Conservation (phyloP, 1,140 invertebrate species). For the Delia radicum region DNA sequence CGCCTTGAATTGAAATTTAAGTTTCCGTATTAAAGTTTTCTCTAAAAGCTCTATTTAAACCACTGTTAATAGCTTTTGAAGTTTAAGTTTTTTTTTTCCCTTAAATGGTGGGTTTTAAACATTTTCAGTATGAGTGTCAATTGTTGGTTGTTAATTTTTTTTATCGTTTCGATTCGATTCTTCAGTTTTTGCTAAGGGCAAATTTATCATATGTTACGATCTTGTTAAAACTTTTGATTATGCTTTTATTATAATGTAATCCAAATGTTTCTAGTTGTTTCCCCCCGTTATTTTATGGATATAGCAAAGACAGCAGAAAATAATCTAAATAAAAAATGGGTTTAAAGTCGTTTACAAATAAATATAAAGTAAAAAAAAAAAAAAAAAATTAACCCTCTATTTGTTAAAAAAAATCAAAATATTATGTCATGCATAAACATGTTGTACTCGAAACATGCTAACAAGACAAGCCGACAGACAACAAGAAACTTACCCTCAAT, state of each 20-base stretch:
- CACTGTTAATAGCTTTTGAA: background rate
- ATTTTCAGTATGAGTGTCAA: background rate
- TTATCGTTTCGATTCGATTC: background rate
- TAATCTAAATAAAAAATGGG: background rate
- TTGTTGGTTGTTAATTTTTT: slow-evolving; percentile 14
- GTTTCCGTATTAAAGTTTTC: too few relatives aligned
- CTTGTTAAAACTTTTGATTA: slow-evolving; percentile 19
- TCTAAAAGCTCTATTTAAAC: too few relatives aligned
- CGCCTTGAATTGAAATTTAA: too few relatives aligned
- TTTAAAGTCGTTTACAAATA: background rate
- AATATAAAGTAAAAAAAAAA: background rate
- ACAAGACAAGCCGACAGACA: background rate
- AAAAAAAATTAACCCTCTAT: slow-evolving; percentile 10
- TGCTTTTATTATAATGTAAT: slow-evolving; percentile 20
- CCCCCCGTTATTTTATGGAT: background rate
- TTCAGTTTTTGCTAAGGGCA: background rate
- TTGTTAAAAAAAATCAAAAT: slow-evolving; percentile 6
- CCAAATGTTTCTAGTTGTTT: background rate
- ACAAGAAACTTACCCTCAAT: background rate
- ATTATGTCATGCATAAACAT: background rate
- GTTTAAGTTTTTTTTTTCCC: background rate
- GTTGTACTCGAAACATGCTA: background rate
- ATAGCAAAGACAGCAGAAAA: background rate
- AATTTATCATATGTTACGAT: slow-evolving; percentile 16
- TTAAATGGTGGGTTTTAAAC: background rate